Percentiles rank a stretch among this genome's conserved stretches.
These are phyloP conservation scores for Corvus cornix DNA, from an alignment of 2,113 vertebrate species.

Conservation along the genomic window DNA sequence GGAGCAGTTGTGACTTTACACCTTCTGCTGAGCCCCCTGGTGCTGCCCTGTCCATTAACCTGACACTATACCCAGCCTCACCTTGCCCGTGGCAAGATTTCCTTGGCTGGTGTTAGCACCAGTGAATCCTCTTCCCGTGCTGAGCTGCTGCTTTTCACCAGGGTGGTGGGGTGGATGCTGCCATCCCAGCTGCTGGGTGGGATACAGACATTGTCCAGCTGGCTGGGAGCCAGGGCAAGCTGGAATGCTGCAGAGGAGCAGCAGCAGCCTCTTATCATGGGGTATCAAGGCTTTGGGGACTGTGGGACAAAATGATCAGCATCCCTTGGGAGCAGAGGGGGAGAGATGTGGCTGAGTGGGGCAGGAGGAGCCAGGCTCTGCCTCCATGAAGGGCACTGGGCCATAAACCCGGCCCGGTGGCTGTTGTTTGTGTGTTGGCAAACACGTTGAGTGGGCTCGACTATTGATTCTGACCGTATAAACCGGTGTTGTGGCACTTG, in stretches of 20 bases:
- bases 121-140: background rate
- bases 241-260: background rate
- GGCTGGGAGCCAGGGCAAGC: background rate
- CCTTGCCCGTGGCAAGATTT: background rate
- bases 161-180: background rate
- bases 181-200: background rate
- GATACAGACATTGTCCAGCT: background rate
- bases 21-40: background rate
- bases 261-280: background rate
- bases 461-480: conserved; percentile 55
- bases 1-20: background rate
- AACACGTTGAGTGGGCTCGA: conserved; percentile 20
- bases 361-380: background rate
- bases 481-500: conserved; percentile 51
- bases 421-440: conserved; percentile 33
- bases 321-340: background rate
- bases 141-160: background rate
- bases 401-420: background rate
- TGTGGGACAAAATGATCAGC: rapidly evolving
- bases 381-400: background rate
- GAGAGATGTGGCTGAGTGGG: background rate
- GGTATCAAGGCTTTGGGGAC: background rate
- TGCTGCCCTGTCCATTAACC: background rate
- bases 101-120: background rate
- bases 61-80: background rate